A percentile compares a stretch with the other conserved stretches of the same genome.
Evolutionary conservation across 2,888 invertebrate genomes (phyloP).

Genomic region (Drosophila nr. fundita): DNA sequence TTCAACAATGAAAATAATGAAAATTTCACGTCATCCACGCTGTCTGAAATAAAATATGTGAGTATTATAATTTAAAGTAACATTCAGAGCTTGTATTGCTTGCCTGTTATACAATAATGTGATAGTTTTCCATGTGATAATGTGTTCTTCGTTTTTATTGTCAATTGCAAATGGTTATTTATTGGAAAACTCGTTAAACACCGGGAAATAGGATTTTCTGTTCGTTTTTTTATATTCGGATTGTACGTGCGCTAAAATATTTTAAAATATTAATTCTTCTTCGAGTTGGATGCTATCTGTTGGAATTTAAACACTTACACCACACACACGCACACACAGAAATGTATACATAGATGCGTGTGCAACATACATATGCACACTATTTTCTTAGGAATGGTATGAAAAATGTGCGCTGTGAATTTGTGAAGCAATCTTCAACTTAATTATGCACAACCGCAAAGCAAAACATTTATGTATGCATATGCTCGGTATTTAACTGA

Average conservation of each 20-base stretch:
- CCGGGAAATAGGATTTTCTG: conserved; percentile 13
- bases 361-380: conserved; percentile 9
- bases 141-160: conserved; percentile 11
- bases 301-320: conserved; percentile 4
- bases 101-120: conserved; percentile 6
- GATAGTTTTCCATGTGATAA: neutral
- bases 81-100: neutral
- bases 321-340: neutral
- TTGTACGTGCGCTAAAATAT: neutral
- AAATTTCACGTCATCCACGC: conserved; percentile 65
- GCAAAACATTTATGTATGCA: conserved; percentile 11
- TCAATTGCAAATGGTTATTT: conserved; percentile 8
- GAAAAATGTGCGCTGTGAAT: conserved; percentile 32
- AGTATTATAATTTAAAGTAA: conserved; percentile 43
- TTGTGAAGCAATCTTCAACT: conserved; percentile 7
- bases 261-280: neutral
- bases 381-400: conserved; percentile 13
- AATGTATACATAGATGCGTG: neutral
- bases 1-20: conserved; percentile 61
- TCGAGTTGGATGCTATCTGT: neutral
- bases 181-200: neutral
- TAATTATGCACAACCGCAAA: conserved; percentile 6
- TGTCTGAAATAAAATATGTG: conserved; percentile 52
- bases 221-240: conserved; percentile 4
- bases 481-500: neutral